Conservation (phyloP, 2,113 vertebrate species). For the Limanda limanda region DNA sequence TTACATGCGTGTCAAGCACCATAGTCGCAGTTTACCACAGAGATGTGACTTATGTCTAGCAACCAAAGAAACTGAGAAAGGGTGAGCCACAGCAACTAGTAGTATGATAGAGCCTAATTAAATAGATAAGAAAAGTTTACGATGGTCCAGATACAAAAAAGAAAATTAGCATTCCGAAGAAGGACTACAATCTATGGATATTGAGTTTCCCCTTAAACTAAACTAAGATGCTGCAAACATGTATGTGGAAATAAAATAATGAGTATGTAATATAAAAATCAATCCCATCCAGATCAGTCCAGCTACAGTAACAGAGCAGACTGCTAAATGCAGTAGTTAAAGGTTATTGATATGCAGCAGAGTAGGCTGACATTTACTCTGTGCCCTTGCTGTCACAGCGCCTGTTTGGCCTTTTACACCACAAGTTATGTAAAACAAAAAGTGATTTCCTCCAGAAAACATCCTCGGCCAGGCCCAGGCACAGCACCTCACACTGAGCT, state of each 20-base stretch:
- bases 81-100: not conserved
- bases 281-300: not conserved
- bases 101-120: not conserved
- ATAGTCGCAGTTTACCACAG: too few species aligned
- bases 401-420: conserved; percentile 55
- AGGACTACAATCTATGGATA: too few species aligned
- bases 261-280: not conserved
- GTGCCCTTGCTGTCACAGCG: conserved; percentile 36
- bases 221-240: not conserved
- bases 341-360: conserved; percentile 61
- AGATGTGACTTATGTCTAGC: too few species aligned
- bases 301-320: not conserved
- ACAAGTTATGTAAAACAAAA: conserved; percentile 49
- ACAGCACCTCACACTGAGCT: not conserved
- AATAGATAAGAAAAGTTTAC: not conserved
- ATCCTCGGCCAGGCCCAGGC: conserved; percentile 47
- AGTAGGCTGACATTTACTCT: conserved; percentile 59
- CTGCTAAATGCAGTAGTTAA: conserved; percentile 20
- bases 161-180: too few species aligned
- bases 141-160: not conserved
- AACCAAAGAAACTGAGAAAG: not conserved
- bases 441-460: conserved; percentile 45
- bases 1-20: too few species aligned
- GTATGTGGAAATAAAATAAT: not conserved
- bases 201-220: not conserved